These are phyloP conservation scores for Cinara cedri DNA, from an alignment of 2,888 invertebrate species.

Conservation along the genomic window DNA sequence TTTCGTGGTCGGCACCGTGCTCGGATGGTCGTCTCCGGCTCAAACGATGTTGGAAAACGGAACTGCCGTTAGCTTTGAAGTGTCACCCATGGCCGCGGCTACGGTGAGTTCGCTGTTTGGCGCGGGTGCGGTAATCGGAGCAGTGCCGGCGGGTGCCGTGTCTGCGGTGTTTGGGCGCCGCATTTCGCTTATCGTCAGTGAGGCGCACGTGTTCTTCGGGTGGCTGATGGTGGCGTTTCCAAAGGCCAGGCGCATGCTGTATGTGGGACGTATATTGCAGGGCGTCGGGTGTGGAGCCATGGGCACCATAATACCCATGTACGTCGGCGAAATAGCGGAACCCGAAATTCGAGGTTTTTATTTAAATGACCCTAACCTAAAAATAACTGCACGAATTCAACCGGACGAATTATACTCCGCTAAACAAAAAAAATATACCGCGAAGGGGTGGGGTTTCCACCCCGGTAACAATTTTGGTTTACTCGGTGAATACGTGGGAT, in stretches of 20 bases:
- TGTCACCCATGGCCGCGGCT: conserved; percentile 73
- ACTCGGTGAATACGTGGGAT: too few relatives aligned
- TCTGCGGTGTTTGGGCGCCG: conserved; percentile 76
- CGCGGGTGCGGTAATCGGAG: conserved; percentile 78
- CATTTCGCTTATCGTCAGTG: conserved; percentile 70
- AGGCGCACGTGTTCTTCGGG: conserved; percentile 71
- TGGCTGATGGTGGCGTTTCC: conserved; percentile 79
- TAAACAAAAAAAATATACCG: not conserved
- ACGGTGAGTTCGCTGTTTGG: conserved; percentile 47
- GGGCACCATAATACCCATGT: conserved; percentile 85
- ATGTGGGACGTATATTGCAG: conserved; percentile 76
- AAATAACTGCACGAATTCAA: conserved; percentile 4
- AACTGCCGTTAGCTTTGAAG: conserved; percentile 66
- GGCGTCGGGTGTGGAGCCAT: conserved; percentile 77
- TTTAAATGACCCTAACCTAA: not conserved
- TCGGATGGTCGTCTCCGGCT: conserved; percentile 84
- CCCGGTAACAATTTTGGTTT: too few relatives aligned
- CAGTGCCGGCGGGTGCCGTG: conserved; percentile 72
- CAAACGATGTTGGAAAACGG: conserved; percentile 68
- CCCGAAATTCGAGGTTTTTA: conserved; percentile 74
- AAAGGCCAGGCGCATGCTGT: conserved; percentile 69
- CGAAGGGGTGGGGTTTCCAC: too few relatives aligned
- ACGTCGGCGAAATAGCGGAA: conserved; percentile 87
- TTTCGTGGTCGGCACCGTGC: conserved; percentile 75
- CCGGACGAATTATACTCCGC: not conserved